Conservation (phyloP, 1,140 invertebrate species). For the Trichogramma pretiosum region DNA sequence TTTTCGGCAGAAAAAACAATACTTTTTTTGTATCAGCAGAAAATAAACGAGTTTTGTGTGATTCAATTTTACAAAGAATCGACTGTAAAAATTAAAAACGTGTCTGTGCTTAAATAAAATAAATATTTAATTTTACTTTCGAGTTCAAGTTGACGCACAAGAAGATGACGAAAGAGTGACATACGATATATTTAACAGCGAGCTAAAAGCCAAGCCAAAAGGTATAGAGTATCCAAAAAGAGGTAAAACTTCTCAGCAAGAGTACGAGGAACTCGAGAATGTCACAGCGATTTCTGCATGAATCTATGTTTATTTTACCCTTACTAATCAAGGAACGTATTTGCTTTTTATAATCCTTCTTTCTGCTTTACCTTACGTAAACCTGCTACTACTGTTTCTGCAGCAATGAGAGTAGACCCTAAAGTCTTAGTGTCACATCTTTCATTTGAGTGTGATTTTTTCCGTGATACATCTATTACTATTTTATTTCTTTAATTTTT, state of each 20-base stretch:
- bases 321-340: constrained; percentile 44
- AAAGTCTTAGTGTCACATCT: constrained; percentile 45
- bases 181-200: neutral
- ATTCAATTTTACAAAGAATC: too few species aligned
- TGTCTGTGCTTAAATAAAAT: neutral
- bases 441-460: constrained; percentile 37
- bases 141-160: neutral
- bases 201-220: neutral
- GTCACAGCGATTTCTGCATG: constrained; percentile 1
- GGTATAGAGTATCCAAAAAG: neutral
- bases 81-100: too few species aligned
- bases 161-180: too few species aligned
- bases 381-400: too few species aligned
- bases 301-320: constrained; percentile 41
- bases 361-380: too few species aligned
- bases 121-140: constrained; percentile 8
- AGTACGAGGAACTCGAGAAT: constrained; percentile 9
- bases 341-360: constrained; percentile 46
- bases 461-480: too few species aligned
- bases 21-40: too few species aligned
- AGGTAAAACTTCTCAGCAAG: constrained; percentile 1
- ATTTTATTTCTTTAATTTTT: too few species aligned
- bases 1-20: too few species aligned
- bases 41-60: too few species aligned
- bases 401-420: constrained; percentile 42